Conservation (phyloP, 2,888 invertebrate species). For the Crematogaster levior region DNA sequence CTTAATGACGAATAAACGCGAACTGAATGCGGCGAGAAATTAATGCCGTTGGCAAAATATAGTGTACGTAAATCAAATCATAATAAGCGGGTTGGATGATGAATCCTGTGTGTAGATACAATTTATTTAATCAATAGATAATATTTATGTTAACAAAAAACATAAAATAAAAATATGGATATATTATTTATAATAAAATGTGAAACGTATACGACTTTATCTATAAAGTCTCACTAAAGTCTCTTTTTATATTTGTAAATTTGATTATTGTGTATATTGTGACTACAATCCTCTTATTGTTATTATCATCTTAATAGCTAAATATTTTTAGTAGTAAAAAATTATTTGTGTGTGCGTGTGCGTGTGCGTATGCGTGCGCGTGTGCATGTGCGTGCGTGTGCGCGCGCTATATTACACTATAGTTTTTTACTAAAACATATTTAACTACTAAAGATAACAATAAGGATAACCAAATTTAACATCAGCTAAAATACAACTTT, state of each 20-base stretch:
- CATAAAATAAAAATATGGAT: neutral
- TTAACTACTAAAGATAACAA: too few relatives aligned
- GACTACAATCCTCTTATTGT: neutral
- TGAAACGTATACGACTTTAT: neutral
- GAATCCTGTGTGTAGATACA: slow-evolving; percentile 17
- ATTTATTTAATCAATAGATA: slow-evolving; percentile 27
- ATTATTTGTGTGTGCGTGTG: too few relatives aligned
- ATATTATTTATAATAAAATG: neutral
- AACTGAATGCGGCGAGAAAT: slow-evolving; percentile 41
- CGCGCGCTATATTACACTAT: too few relatives aligned
- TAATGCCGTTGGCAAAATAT: slow-evolving; percentile 41
- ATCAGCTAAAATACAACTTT: neutral
- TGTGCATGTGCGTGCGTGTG: too few relatives aligned
- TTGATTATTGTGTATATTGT: neutral
- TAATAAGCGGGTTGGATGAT: slow-evolving; percentile 27
- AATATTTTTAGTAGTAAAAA: neutral
- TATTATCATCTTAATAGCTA: too few relatives aligned
- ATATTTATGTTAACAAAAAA: neutral
- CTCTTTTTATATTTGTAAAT: neutral
- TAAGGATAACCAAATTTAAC: neutral
- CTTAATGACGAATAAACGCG: slow-evolving; percentile 50
- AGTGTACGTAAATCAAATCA: slow-evolving; percentile 35
- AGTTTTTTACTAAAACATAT: too few relatives aligned
- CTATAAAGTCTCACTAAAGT: neutral
- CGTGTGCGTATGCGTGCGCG: too few relatives aligned